Percentiles rank a stretch among this genome's conserved stretches.
Evolutionary conservation across 2,888 invertebrate genomes (phyloP).

Genomic region (Euclidia mi): DNA sequence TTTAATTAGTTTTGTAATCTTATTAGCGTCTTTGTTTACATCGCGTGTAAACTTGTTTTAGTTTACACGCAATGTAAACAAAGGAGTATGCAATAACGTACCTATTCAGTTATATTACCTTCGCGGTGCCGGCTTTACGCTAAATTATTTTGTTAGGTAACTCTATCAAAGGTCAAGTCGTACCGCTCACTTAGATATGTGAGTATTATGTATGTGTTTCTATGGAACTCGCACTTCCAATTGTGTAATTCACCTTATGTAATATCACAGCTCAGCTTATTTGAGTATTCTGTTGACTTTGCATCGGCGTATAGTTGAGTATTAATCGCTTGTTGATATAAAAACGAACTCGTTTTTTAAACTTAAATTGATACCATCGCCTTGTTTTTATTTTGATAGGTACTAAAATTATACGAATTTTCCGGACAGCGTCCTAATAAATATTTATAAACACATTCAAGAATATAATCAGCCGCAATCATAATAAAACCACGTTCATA

Average conservation of each 20-base stretch:
- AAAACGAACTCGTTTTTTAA: too few species aligned
- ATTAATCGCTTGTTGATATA: too few species aligned
- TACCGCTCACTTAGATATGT: slow-evolving; percentile 38
- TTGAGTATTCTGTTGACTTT: background rate
- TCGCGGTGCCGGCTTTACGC: slow-evolving; percentile 2
- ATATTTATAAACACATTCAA: background rate
- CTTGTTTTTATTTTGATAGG: too few species aligned
- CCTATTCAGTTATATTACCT: background rate
- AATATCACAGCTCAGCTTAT: slow-evolving; percentile 17
- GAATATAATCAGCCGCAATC: slow-evolving; percentile 9
- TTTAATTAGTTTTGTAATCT: too few species aligned
- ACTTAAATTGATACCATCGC: too few species aligned
- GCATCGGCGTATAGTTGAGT: background rate
- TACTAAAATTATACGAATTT: background rate
- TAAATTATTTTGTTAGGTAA: slow-evolving; percentile 20
- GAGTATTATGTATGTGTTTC: slow-evolving; percentile 24
- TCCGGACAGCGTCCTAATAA: background rate
- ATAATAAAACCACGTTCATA: slow-evolving; percentile 15
- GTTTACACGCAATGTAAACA: slow-evolving; percentile 24
- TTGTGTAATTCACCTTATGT: slow-evolving; percentile 48
- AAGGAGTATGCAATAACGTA: background rate
- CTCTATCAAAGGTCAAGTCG: slow-evolving; percentile 44
- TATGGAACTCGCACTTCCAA: slow-evolving; percentile 22
- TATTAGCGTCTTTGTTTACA: too few species aligned
- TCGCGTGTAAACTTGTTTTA: background rate